These are phyloP conservation scores for Acanthurus lineatus DNA, from an alignment of 2,797 vertebrate genomes.

Conservation along the genomic window DNA sequence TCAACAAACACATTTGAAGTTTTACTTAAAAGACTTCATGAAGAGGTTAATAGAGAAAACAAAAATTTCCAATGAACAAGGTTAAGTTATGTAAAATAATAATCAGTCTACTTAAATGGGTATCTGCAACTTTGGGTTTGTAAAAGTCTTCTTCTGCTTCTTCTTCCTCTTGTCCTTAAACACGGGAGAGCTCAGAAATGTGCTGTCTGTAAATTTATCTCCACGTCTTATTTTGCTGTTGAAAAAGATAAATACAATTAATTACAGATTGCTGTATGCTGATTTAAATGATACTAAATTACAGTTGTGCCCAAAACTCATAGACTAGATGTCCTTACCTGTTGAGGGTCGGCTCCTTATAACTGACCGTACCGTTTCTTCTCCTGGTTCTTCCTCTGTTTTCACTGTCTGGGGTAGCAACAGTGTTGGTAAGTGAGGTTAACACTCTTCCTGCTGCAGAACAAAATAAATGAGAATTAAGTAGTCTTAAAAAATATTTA, in stretches of 20 bases:
- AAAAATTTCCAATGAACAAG: neutral
- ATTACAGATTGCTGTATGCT: neutral
- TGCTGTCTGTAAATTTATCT: constrained; percentile 80
- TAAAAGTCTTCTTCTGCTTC: neutral
- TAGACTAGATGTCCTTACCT: constrained; percentile 59
- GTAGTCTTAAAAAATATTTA: neutral
- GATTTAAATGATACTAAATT: neutral
- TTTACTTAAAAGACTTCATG: neutral
- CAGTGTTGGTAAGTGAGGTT: constrained; percentile 78
- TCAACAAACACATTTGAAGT: constrained; percentile 11
- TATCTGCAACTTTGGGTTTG: neutral
- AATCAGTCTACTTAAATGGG: constrained; percentile 13
- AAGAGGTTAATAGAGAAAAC: neutral
- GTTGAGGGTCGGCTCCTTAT: constrained; percentile 84
- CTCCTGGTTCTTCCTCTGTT: constrained; percentile 61
- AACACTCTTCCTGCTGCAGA: constrained; percentile 70
- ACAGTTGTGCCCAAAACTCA: no score
- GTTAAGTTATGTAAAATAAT: neutral
- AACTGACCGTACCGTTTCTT: constrained; percentile 65
- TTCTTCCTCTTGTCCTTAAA: constrained; percentile 77
- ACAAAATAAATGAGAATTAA: constrained; percentile 9
- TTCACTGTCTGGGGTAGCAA: constrained; percentile 36
- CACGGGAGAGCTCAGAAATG: constrained; percentile 81
- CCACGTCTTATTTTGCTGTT: constrained; percentile 86
- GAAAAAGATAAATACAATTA: neutral